These are phyloP conservation scores for Choloepus hoffmanni DNA, from an alignment of 2,113 vertebrate species.

Conservation along the genomic window DNA sequence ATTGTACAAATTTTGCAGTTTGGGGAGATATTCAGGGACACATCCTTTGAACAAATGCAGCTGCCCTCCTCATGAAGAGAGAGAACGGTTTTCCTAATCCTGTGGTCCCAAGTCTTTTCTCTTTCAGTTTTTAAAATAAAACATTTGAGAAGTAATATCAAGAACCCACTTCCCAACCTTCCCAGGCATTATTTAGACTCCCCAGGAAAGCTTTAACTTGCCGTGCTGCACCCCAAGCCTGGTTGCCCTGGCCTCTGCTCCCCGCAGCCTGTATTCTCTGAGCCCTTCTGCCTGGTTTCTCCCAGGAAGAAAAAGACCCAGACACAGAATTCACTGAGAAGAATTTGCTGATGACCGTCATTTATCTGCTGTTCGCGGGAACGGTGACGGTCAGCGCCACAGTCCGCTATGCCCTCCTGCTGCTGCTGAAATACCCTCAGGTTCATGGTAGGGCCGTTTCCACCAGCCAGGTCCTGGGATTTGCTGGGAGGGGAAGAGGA, in stretches of 20 bases:
- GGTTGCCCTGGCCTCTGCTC: background rate
- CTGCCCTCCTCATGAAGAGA: background rate
- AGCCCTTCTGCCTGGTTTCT: conserved; percentile 20
- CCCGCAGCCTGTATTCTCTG: background rate
- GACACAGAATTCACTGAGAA: conserved; percentile 76
- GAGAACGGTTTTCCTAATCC: background rate
- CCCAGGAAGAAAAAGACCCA: conserved; percentile 74
- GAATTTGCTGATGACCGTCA: conserved; percentile 75
- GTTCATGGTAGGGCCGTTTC: conserved; percentile 73
- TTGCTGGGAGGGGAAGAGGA: background rate
- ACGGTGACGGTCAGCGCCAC: conserved; percentile 74
- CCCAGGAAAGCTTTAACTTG: background rate
- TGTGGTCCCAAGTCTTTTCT: background rate
- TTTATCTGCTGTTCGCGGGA: conserved; percentile 79
- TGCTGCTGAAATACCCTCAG: conserved; percentile 80
- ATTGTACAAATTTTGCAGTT: background rate
- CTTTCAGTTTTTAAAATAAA: background rate
- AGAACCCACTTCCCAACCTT: background rate
- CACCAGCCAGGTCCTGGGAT: background rate
- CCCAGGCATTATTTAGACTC: background rate
- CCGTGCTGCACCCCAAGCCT: background rate
- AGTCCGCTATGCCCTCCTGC: conserved; percentile 71
- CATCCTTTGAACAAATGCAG: background rate
- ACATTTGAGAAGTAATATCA: background rate
- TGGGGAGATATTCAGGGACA: background rate